Evolutionary conservation across 1,140 invertebrate genomes (phyloP).

Genomic region (Sinella curviseta): DNA sequence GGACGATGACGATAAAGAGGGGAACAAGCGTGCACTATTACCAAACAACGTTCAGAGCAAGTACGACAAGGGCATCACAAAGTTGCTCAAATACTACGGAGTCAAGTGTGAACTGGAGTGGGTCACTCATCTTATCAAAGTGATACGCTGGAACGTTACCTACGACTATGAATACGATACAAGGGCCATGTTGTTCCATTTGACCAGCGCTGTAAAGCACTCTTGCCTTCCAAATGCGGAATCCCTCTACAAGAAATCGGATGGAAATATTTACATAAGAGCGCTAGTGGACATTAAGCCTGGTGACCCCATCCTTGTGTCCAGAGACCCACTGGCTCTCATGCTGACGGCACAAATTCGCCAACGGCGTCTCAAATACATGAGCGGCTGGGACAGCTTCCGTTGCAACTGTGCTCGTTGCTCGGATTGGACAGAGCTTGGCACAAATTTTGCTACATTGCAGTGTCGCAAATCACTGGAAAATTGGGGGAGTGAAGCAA

Average conservation of each 20-base stretch:
- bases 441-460: slow-evolving; percentile 1
- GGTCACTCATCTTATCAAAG: background rate
- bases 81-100: background rate
- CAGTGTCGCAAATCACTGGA: background rate
- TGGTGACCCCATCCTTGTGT: background rate
- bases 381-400: slow-evolving; percentile 7
- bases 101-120: slow-evolving; percentile 1
- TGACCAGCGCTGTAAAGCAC: background rate
- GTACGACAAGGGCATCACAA: background rate
- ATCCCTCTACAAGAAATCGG: background rate
- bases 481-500: background rate
- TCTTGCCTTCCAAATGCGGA: slow-evolving; percentile 10
- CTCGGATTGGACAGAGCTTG: slow-evolving; percentile 5
- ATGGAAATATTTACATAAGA: background rate
- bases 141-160: background rate
- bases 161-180: background rate
- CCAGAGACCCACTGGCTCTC: background rate
- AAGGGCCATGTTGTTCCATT: background rate
- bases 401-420: background rate
- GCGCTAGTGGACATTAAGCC: background rate
- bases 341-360: slow-evolving; percentile 7
- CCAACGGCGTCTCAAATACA: background rate
- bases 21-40: too few relatives aligned
- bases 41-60: slow-evolving; percentile 13
- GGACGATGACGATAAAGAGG: background rate